These are phyloP conservation scores for Rhagonycha lutea DNA, from an alignment of 2,888 invertebrate species.

Conservation along the genomic window DNA sequence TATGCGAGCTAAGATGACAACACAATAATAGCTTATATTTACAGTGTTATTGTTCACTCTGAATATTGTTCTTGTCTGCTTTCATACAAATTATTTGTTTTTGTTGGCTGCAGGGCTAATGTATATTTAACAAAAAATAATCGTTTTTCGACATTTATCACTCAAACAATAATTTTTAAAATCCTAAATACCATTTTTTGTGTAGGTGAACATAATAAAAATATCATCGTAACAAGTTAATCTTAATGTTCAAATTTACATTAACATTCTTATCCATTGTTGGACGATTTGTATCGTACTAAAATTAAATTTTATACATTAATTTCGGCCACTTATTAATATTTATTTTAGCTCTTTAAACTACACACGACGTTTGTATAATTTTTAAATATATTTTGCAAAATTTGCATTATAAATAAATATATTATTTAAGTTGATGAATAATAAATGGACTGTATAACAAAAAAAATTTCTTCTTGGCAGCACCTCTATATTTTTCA, in stretches of 20 bases:
- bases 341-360: not conserved
- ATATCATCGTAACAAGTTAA: conserved; percentile 16
- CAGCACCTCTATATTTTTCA: not conserved
- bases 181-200: conserved; percentile 10
- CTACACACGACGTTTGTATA: not conserved
- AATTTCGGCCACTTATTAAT: not conserved
- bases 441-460: not conserved
- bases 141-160: conserved; percentile 29
- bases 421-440: not conserved
- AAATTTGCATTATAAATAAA: not conserved
- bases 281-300: not conserved
- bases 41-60: conserved; percentile 32
- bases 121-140: conserved; percentile 29
- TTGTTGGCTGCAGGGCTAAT: conserved; percentile 33
- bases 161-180: conserved; percentile 26
- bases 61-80: conserved; percentile 36
- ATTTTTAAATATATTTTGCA: not conserved
- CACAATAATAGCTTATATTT: conserved; percentile 31
- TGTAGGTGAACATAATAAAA: conserved; percentile 20
- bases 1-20: conserved; percentile 27
- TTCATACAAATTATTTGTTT: conserved; percentile 35
- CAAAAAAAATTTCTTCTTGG: not conserved
- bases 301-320: not conserved
- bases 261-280: not conserved
- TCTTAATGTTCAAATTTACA: not conserved